Evolutionary conservation across 2,797 vertebrate genomes (phyloP), one percentile per base, ranked within the genome.

Genomic region (Enteromius radiatus): DNA sequence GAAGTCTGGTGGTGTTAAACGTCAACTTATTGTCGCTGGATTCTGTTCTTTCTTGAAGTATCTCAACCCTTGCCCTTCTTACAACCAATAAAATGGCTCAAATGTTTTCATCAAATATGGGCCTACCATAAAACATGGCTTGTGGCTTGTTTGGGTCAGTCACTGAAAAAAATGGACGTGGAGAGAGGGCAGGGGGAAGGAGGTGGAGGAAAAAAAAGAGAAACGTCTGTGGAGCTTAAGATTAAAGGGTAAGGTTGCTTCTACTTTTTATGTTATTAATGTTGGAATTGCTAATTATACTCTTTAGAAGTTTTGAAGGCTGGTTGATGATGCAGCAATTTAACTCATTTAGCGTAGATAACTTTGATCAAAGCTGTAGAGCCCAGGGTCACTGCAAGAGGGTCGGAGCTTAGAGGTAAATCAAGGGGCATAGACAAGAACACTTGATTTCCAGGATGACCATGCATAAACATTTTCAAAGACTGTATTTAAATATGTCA

Each of bases 201-300:
- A 78, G 63, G 19, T 65, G 90, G 86, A 85, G 87, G 82, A 83
- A 88, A 83, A 88, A 82, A 86, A 90, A 89, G 89, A 84, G 89
- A 82, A 81, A 74, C 85, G 86, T 84, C 85, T 86, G 85, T 88
- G 84, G 85, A 79, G 83, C 65, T 64, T 68, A 88, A 93, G 91
- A 94, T 95, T 92, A 93, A 93, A 94, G 93, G 92, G 91, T 74
- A 89, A 83, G n/a, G 61, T 85, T 86, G 85, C 86, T 85, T 85
- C 86, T 91, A 90, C 88, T 85, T 89, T 87, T 88, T 87, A 87
- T 85, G 84, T 92, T 93, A 94, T 93, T 93, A 94, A 94, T 92
- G 88, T 87, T 78, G 31, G 87, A 91, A 92, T 91, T 76, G 91
- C 90, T 92, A 92, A 94, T 93, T 93, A 91, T 90, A 91, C 86